Percentiles rank a stretch among this genome's conserved stretches.
Conservation (phyloP, 2,113 vertebrate genomes). For the Sturnus vulgaris region DNA sequence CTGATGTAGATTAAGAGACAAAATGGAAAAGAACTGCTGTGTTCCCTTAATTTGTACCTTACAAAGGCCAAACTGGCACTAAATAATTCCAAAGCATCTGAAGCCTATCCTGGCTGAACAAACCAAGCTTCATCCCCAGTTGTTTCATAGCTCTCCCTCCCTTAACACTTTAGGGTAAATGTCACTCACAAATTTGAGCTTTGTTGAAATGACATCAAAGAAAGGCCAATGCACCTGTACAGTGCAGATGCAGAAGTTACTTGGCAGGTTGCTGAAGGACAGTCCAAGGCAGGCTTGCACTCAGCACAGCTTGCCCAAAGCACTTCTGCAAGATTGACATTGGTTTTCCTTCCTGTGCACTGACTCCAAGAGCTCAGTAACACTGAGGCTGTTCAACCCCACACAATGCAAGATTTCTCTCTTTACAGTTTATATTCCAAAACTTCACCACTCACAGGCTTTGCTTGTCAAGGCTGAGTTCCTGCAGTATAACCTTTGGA, state of each 20-base stretch:
- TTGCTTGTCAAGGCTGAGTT: background rate
- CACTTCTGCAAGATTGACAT: background rate
- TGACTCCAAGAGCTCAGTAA: rapidly evolving
- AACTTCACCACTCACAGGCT: background rate
- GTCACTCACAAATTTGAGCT: background rate
- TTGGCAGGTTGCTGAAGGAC: background rate
- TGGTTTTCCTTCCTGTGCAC: background rate
- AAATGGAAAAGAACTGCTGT: background rate
- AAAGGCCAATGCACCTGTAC: background rate
- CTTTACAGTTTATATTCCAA: background rate
- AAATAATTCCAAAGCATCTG: background rate
- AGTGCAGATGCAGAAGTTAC: background rate
- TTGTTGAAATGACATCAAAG: background rate
- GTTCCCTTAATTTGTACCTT: background rate
- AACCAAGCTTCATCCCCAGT: background rate
- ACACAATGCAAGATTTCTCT: background rate
- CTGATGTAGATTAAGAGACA: background rate
- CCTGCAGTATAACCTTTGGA: background rate
- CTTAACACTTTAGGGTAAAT: background rate
- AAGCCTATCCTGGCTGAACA: background rate
- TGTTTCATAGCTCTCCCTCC: background rate
- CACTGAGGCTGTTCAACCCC: background rate
- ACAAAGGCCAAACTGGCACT: background rate
- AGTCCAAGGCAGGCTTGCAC: background rate
- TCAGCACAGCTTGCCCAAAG: background rate